phyloP scores from a whole-genome alignment of 2,888 invertebrate genomes.

The Platypus cylindrus region DNA sequence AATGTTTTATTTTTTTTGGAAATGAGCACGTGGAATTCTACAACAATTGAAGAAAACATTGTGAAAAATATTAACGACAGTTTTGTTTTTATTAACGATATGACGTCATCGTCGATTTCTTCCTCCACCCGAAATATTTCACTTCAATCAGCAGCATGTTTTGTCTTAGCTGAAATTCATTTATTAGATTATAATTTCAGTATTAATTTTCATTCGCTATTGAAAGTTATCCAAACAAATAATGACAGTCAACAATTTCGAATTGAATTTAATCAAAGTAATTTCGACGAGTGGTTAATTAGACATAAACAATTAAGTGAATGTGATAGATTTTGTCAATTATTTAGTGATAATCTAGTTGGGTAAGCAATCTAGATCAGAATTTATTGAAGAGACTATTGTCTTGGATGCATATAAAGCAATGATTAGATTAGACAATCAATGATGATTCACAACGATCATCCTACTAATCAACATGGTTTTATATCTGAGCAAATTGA shows the following conservation, averaged over 20 bases:
- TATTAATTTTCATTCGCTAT: constrained; percentile 25
- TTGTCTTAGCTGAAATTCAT: constrained; percentile 28
- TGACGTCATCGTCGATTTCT: background rate
- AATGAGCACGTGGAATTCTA: constrained; percentile 17
- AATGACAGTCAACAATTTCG: constrained; percentile 21
- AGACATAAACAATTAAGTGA: constrained; percentile 36
- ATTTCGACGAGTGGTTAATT: constrained; percentile 37
- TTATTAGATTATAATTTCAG: no score
- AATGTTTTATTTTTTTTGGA: constrained; percentile 28
- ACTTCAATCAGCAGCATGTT: no score
- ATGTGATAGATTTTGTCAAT: constrained; percentile 28
- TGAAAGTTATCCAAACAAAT: constrained; percentile 23
- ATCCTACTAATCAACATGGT: no score
- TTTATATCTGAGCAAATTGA: no score
- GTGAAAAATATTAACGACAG: constrained; percentile 15
- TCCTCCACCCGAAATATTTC: no score
- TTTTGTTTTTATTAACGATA: background rate
- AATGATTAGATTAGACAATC: no score
- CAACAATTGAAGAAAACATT: constrained; percentile 18
- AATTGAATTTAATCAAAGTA: constrained; percentile 24
- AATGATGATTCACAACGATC: no score
- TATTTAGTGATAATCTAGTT: constrained; percentile 11
- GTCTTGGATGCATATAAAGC: no score
- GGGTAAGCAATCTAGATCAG: constrained; percentile 8
- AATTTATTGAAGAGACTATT: no score